Evolutionary conservation across 2,797 vertebrate genomes (phyloP).

Genomic region (Crocodylus rhombifer): DNA sequence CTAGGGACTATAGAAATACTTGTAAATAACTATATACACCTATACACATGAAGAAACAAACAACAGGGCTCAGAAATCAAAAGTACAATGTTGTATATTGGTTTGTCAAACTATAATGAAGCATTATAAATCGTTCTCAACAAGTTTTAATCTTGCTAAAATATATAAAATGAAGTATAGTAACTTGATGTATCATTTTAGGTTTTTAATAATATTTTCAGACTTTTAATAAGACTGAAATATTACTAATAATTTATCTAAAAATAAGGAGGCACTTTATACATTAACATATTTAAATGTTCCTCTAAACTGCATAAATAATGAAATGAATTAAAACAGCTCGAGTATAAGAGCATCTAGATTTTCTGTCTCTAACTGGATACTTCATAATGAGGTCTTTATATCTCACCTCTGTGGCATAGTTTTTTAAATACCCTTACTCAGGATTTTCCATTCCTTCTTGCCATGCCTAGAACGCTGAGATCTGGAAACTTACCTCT

Average conservation of each 20-base stretch:
- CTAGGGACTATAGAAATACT: neutral
- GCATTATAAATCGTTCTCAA: neutral
- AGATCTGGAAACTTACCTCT: slow-evolving; percentile 30
- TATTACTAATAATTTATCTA: neutral
- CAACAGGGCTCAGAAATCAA: neutral
- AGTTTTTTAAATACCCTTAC: neutral
- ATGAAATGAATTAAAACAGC: slow-evolving; percentile 14
- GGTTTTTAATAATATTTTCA: neutral
- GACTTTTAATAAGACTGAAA: too few relatives aligned
- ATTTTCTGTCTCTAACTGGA: neutral
- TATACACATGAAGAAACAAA: neutral
- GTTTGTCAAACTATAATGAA: neutral
- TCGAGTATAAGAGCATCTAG: neutral
- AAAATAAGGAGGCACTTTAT: neutral
- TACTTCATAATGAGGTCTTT: neutral
- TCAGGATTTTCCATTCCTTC: slow-evolving; percentile 29
- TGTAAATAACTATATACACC: neutral
- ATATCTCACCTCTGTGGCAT: neutral
- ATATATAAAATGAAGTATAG: neutral
- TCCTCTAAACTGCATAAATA: neutral
- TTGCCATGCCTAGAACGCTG: neutral
- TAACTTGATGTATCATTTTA: neutral
- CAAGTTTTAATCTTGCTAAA: neutral
- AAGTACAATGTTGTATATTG: neutral
- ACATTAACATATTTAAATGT: neutral